These are phyloP conservation scores for Sander vitreus DNA, from an alignment of 2,113 vertebrate species.

Conservation along the genomic window DNA sequence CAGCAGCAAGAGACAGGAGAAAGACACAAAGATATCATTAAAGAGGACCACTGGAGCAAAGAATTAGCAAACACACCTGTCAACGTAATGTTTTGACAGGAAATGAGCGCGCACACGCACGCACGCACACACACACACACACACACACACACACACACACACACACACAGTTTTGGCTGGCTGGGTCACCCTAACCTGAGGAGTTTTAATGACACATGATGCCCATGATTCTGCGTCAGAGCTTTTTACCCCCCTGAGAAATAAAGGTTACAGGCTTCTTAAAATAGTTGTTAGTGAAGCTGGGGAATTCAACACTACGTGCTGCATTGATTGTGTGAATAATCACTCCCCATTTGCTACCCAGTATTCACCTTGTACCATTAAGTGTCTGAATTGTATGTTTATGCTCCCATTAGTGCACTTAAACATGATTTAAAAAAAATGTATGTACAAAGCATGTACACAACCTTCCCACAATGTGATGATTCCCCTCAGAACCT, in stretches of 20 bases:
- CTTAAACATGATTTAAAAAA: not conserved
- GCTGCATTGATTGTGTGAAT: too few species aligned
- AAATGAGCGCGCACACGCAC: not conserved
- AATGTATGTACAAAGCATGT: not conserved
- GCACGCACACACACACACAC: not conserved
- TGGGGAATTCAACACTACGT: slow-evolving; percentile 27
- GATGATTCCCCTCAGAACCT: not conserved
- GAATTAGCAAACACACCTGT: slow-evolving; percentile 52
- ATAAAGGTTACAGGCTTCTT: slow-evolving; percentile 8
- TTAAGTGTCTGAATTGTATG: not conserved
- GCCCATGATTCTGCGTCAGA: not conserved
- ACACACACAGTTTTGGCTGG: not conserved
- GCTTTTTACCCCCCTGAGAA: not conserved
- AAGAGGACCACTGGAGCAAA: slow-evolving; percentile 58
- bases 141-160: not conserved
- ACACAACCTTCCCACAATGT: too few species aligned
- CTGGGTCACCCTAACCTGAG: not conserved
- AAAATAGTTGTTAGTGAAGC: slow-evolving; percentile 21
- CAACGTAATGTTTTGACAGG: slow-evolving; percentile 15
- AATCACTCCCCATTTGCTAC: not conserved
- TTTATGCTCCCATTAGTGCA: not conserved
- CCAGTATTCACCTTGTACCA: slow-evolving; percentile 3
- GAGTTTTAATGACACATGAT: not conserved
- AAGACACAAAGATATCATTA: slow-evolving; percentile 18
- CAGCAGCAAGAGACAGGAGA: slow-evolving; percentile 6